Base-by-base conservation (phyloP, 2,113 vertebrate genomes). In the Porphyrio hochstetteri region DNA sequence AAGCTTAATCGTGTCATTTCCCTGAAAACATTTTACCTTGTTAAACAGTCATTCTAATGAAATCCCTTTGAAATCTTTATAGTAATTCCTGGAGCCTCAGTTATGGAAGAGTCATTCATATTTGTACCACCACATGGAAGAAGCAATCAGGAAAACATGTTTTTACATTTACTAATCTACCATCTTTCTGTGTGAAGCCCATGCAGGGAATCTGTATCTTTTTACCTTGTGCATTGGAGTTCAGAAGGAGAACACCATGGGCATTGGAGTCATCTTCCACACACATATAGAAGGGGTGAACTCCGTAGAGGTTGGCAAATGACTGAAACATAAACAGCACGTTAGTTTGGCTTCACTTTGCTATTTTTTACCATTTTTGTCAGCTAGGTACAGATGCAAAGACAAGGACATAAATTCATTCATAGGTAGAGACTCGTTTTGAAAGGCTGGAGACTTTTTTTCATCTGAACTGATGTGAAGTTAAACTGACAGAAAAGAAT, bases 211-310 rank as follows among this genome's bases (percentile, higher is more conserved):
- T 25, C 28, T 27, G 23, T 53, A 57, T 64, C 28, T 61, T 50
- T 69, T 89, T 95, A 97, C 94, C 96, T 97, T 96, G 96, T 19
- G 94, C 95, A 79, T 85, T 97, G 61, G 96, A 91, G 88, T 97
- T 98, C 75, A 97, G 89, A 36, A 98, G 78, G 27, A 97, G 93
- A 90, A 97, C 86, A 46, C 96, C 93, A 0, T 96, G 93, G 48
- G 92, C 59, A 3, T 87, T 97, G 74, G 87, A 88, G 31, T 97
- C 93, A 18, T 63, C 48, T 92, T 97, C 97, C 69, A 91, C 76
- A 3, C 96, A 97, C 79, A 93, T 82, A 31, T 95, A 95, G 94
- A 97, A 97, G 64, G 85, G 94, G 52, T 96, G 95, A 90, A 98
- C 95, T 31, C 96, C 95, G 9, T 90, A 97, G 48, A 97, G 96